A percentile compares a stretch with the other conserved stretches of the same genome.
phyloP scores from a whole-genome alignment of 1,140 invertebrate species.

The Paracyclopina nana region DNA sequence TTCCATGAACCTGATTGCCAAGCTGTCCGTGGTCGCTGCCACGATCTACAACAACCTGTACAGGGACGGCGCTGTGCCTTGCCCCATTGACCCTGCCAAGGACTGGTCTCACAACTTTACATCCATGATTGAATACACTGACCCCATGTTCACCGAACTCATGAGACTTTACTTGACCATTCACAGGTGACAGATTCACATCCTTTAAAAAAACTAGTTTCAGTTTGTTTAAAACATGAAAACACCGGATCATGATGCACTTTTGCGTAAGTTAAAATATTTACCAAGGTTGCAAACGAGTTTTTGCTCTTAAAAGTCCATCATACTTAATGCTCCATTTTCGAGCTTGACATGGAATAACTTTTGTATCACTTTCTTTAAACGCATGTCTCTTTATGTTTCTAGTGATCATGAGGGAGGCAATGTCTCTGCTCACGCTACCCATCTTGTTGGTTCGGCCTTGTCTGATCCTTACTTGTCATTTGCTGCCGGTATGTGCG shows the following conservation, averaged over 20 bases:
- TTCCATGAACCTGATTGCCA: constrained; percentile 86
- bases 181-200: constrained; percentile 40
- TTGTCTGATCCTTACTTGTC: constrained; percentile 84
- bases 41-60: constrained; percentile 84
- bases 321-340: too few species aligned
- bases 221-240: constrained; percentile 3
- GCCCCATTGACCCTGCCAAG: constrained; percentile 62
- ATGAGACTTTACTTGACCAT: constrained; percentile 89
- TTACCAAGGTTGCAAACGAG: too few species aligned
- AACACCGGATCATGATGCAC: too few species aligned
- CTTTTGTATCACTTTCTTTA: too few species aligned
- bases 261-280: too few species aligned
- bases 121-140: constrained; percentile 74
- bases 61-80: constrained; percentile 50
- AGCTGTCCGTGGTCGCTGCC: constrained; percentile 78
- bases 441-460: constrained; percentile 82
- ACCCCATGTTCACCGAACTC: constrained; percentile 63
- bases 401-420: constrained; percentile 76
- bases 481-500: constrained; percentile 82
- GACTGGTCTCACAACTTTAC: constrained; percentile 91
- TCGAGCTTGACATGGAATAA: too few species aligned
- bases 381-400: constrained; percentile 17
- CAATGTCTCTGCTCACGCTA: constrained; percentile 85
- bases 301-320: too few species aligned
- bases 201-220: constrained; percentile 1